Base-by-base conservation (phyloP, 64 coral and sea anemone genomes). In the Montipora efflorescens region DNA sequence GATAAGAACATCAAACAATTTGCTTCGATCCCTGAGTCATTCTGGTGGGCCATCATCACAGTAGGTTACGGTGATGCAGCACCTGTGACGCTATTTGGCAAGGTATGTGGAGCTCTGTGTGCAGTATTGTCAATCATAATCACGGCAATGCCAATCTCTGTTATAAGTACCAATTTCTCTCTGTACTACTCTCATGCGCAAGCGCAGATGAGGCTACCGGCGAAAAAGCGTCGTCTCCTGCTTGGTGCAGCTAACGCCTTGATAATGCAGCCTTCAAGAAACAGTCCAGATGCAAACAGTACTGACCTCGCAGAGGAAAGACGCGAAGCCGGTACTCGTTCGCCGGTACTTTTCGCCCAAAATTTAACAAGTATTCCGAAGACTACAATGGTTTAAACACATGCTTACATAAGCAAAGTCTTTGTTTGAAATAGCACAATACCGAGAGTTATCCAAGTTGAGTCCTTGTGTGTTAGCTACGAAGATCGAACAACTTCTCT, bases 21-120 rank as follows among this genome's bases (percentile, higher is more conserved):
- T 67, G 45, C 53, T 21, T 99, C 98, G 11, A 96, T 99, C 59
- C 80, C 92, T 0, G 90, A 90, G 43, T 90, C 94, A 0, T 99
- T 99, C 20, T 99, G 98, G 98, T 99, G 98, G 98, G 98, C 98
- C 4, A 85, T 99, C 15, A 92, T 99, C 6, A 99, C 98, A 2
- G 98, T 99, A 22, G 98, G 98, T 25, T 99, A 95, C 55, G 98
- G 98, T 4, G 98, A 99, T 72, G 83, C 92, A 10, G 80, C 67
- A 0, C 98, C 98, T 0, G 55, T 36, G 12, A 99, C 98, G 1
- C 81, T 83, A n/a, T 14, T 47, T 10, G 98, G 98, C 6, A 96
- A 94, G 52, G 55, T 99, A n/a, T 96, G 96, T 92, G 98, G 95
- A 1, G 18, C 87, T 28, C 11, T 99, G 6, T 96, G 94, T 74